Conservation (phyloP, 35 echinoderm and acorn worm genomes). For the Eucidaris tribuloides region DNA sequence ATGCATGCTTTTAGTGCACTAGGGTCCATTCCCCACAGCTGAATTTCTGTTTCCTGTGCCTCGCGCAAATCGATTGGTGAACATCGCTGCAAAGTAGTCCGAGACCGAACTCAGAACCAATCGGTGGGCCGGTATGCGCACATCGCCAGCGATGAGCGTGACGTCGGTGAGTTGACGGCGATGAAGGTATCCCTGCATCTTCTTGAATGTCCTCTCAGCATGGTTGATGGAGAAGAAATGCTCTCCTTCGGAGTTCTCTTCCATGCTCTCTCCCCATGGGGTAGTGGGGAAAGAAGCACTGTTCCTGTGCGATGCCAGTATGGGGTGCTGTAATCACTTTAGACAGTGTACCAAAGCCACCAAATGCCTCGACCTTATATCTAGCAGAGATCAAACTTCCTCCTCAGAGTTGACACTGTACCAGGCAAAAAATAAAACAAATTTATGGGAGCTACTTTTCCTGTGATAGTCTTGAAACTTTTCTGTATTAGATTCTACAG, state of each 20-base stretch:
- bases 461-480: no score
- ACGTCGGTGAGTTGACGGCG: slow-evolving; percentile 83
- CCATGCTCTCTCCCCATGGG: slow-evolving; percentile 29
- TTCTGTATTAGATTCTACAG: no score
- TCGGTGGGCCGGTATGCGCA: slow-evolving; percentile 84
- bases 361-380: no score
- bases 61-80: slow-evolving; percentile 87
- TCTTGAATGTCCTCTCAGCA: slow-evolving; percentile 84
- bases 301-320: no score
- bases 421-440: no score
- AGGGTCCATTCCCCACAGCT: slow-evolving; percentile 74
- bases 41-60: slow-evolving; percentile 68
- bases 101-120: slow-evolving; percentile 95
- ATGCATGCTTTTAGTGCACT: slow-evolving; percentile 80
- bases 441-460: no score
- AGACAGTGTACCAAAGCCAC: no score
- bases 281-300: no score
- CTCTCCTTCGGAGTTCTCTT: slow-evolving; percentile 75
- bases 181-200: slow-evolving; percentile 67
- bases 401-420: no score
- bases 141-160: slow-evolving; percentile 62
- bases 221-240: slow-evolving; percentile 85
- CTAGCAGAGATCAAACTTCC: no score
- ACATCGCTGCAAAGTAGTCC: slow-evolving; percentile 99
- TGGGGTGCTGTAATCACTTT: no score